Base-by-base conservation (phyloP, 2,888 invertebrate species). In the Temnothorax rugatulus region DNA sequence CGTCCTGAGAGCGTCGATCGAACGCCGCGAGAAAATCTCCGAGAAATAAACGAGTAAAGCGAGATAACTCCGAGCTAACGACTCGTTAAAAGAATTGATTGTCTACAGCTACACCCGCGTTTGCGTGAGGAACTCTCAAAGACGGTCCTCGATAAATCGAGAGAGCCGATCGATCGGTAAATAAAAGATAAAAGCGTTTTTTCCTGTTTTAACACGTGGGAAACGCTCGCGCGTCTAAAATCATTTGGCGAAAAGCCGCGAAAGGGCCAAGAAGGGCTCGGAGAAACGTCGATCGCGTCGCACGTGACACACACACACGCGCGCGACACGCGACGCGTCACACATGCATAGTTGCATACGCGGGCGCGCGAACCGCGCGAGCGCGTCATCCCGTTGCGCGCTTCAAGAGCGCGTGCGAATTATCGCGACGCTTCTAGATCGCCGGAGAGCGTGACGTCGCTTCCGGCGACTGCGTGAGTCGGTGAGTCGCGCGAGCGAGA, bases 391-490 rank as follows among this genome's bases (percentile, higher is more conserved):
- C 7, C 34, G 34, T 34, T 7, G 7, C 7, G 7, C 7, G 7
- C 7, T 34, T 34, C 34, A 0, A 34, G 34, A 34, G 34, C 34
- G 34, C 34, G 34, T 0, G 34, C 34, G 29, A 29, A 3, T 3
- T 29, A 87, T 90, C 91, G 71, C 87, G 92, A 92, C 73, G 86
- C 83, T 92, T 92, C 92, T 91, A 90, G 91, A 90, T 83, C 54
- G 38, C n/a, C 47, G n/a, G 29, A 64, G 21, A 66, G 21, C 7
- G 63, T 69, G 64, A 47, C 83, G 74, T 79, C 71, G 86, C 82
- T 91, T 91, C 89, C 87, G 69, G 25, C 38, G 52, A 89, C 34
- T 59, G 15, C 76, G 64, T 57, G 82, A 76, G 25, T 89, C 64
- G 38, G 64, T 57, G 82, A 76, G 25, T 89, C 64, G 38, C 29